Evolutionary conservation across 2,888 invertebrate genomes (phyloP), one percentile per base, ranked within the genome.

Genomic region (Syritta pipiens): DNA sequence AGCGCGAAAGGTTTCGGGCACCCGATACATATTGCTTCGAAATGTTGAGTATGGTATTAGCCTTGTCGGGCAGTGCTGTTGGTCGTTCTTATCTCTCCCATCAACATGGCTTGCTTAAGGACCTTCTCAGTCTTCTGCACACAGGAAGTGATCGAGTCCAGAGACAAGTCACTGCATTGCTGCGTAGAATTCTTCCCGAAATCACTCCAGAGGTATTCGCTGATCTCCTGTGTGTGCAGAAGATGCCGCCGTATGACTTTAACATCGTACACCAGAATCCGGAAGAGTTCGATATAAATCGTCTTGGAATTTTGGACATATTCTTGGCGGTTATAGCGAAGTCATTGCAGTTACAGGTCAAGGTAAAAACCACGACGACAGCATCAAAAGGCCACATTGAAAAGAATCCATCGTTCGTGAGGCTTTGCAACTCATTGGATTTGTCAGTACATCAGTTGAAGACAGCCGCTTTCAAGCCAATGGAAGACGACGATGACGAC

Each of bases 11-110:
- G 1, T 83, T 84, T 84, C 83, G 88, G 81, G 83, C 88, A 49
- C 83, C 86, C 1, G 98, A 98, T 88, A 96, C 96, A n/a, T 98
- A 97, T 88, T 98, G 98, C 89, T 98, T 98, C 86, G 98, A 98
- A 90, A 96, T 98, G 96, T 90, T 98, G 17, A 97, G 97, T 3
- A 94, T 98, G 94, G 97, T 92, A 17, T 88, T 97, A 83, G 98
- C 98, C 0, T 89, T 98, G 37, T 97, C 97, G 81, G 98, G 98
- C 2, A 97, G 97, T 83, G 92, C 94, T 0, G 96, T 97, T 0
- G 98, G 98, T 0, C 91, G 97, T 22, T 93, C 94, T 0, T 97
- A 98, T 87, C 90, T 98, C 9, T 96, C 97, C 0, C 96, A 97
- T 85, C 97, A 97, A 84, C 93, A 94, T 48, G 95, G 94, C 22